These are phyloP conservation scores for Mastomys coucha DNA, from an alignment of 2,113 vertebrate genomes.

Conservation along the genomic window DNA sequence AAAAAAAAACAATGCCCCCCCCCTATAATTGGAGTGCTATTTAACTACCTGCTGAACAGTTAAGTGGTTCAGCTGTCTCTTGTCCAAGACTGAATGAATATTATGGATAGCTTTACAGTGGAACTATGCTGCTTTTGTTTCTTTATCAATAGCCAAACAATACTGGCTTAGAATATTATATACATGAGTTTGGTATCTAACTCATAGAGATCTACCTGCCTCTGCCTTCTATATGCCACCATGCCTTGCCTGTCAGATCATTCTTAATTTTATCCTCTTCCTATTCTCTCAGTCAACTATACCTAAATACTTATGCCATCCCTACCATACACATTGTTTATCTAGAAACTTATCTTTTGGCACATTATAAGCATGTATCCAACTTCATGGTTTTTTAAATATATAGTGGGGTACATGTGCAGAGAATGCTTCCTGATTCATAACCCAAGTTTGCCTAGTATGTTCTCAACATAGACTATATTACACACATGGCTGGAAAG, in stretches of 20 bases:
- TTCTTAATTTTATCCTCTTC: conserved; percentile 1
- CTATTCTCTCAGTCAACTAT: neutral
- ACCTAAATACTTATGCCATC: neutral
- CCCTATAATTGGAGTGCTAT: conserved; percentile 7
- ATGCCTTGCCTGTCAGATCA: neutral
- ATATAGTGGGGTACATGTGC: neutral
- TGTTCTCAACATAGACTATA: neutral
- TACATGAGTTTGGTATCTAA: neutral
- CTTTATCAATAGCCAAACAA: neutral
- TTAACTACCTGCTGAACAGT: conserved; percentile 42
- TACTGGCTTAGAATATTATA: neutral
- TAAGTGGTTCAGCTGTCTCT: conserved; percentile 48
- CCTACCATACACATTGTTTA: neutral
- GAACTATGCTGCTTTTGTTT: conserved; percentile 27
- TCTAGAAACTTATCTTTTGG: neutral
- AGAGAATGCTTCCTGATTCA: neutral
- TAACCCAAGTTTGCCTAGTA: neutral
- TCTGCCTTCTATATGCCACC: neutral
- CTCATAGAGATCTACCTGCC: neutral
- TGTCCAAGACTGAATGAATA: conserved; percentile 2
- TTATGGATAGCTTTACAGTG: neutral
- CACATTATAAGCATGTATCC: neutral
- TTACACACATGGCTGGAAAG: neutral
- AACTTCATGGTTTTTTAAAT: neutral
- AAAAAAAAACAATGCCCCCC: neutral